Evolutionary conservation across 2,888 invertebrate genomes (phyloP).

Genomic region (Eupithecia tripunctaria): DNA sequence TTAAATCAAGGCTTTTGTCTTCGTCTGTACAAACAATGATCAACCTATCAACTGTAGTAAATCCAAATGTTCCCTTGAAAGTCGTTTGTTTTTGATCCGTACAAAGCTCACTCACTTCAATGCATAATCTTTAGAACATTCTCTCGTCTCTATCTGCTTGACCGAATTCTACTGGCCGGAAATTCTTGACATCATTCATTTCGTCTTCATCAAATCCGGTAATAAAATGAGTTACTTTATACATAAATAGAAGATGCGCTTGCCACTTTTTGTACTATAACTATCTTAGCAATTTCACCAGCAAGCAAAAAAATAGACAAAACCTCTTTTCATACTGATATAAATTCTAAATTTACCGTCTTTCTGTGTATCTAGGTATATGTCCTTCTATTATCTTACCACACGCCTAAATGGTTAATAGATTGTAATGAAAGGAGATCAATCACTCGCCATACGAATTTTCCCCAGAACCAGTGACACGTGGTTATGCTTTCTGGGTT

Average conservation of each 20-base stretch:
- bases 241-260: neutral
- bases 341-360: too few relatives aligned
- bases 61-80: conserved; percentile 1
- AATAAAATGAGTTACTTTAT: neutral
- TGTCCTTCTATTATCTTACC: too few relatives aligned
- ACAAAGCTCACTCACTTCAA: conserved; percentile 14
- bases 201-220: conserved; percentile 8
- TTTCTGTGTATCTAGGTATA: too few relatives aligned
- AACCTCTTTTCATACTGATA: too few relatives aligned
- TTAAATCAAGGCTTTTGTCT: neutral
- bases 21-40: conserved; percentile 3
- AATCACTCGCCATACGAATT: too few relatives aligned
- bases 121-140: conserved; percentile 15
- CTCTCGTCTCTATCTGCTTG: conserved; percentile 7
- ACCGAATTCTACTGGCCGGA: conserved; percentile 16
- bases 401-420: too few relatives aligned
- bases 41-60: conserved; percentile 2
- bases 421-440: too few relatives aligned
- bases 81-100: conserved; percentile 11
- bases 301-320: neutral
- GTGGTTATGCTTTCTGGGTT: too few relatives aligned
- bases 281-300: neutral
- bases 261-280: neutral
- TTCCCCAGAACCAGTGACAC: too few relatives aligned
- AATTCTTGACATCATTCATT: conserved; percentile 11